These are phyloP conservation scores for Sinodicranocentrus sp. DNA, from an alignment of 2,888 invertebrate species.

Conservation along the genomic window DNA sequence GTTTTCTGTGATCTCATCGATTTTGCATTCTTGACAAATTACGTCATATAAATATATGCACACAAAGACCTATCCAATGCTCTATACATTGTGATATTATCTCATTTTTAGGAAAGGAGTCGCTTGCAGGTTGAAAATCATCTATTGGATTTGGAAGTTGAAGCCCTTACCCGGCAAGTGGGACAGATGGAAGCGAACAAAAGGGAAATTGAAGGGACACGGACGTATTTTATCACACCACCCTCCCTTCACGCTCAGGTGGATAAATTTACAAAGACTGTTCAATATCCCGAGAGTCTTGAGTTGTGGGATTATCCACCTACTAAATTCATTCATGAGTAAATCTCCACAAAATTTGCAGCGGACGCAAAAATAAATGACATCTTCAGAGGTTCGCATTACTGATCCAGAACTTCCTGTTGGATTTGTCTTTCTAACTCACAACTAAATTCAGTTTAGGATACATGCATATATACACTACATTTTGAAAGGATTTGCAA, in stretches of 20 bases:
- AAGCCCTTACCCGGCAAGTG: slow-evolving; percentile 70
- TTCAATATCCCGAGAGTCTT: slow-evolving; percentile 51
- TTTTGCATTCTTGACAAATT: not conserved
- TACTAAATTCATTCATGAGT: slow-evolving; percentile 72
- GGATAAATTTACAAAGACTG: slow-evolving; percentile 55
- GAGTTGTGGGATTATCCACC: slow-evolving; percentile 73
- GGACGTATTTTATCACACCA: slow-evolving; percentile 68
- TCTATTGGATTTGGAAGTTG: slow-evolving; percentile 72
- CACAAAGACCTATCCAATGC: not conserved
- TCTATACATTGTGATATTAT: not conserved
- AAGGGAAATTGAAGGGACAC: slow-evolving; percentile 64
- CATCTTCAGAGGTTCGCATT: no score
- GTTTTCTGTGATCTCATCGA: slow-evolving; percentile 32
- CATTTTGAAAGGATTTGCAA: no score
- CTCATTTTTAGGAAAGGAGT: slow-evolving; percentile 68
- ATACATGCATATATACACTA: no score
- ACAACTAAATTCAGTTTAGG: no score
- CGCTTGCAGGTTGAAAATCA: slow-evolving; percentile 72
- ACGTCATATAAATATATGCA: not conserved
- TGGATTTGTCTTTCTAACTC: no score
- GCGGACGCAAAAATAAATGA: no score
- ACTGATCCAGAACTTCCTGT: no score
- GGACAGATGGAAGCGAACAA: slow-evolving; percentile 69
- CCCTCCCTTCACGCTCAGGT: slow-evolving; percentile 55
- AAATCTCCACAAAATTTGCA: slow-evolving; percentile 7